Percentiles rank a stretch among this genome's conserved stretches.
Conservation (phyloP, 2,797 vertebrate species). For the Orientallactaga sibirica region DNA sequence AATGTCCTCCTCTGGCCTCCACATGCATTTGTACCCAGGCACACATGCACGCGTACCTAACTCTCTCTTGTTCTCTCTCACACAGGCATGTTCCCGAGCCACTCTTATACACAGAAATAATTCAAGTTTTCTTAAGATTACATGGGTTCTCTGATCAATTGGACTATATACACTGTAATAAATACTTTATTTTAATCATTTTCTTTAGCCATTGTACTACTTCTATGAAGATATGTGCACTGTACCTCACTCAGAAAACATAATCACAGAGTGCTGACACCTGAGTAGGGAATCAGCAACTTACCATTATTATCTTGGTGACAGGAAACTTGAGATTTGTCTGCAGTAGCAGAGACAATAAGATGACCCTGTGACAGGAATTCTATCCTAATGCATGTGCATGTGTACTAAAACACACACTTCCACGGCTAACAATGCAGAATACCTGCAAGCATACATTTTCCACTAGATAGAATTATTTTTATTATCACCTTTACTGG, state of each 20-base stretch:
- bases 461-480: slow-evolving; percentile 57
- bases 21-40: too few relatives aligned
- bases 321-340: slow-evolving; percentile 39
- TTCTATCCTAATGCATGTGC: not conserved
- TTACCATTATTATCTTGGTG: slow-evolving; percentile 53
- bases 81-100: not conserved
- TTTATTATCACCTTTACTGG: slow-evolving; percentile 74
- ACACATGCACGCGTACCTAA: too few relatives aligned
- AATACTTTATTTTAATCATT: slow-evolving; percentile 69
- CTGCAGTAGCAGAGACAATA: not conserved
- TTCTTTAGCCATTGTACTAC: slow-evolving; percentile 18
- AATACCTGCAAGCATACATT: not conserved
- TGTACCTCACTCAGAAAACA: slow-evolving; percentile 52
- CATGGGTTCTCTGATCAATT: not conserved
- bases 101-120: not conserved
- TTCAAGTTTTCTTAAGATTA: not conserved
- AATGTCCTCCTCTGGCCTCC: too few relatives aligned
- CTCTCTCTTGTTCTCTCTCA: too few relatives aligned
- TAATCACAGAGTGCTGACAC: slow-evolving; percentile 33
- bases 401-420: slow-evolving; percentile 9
- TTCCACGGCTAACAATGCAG: not conserved
- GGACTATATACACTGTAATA: not conserved
- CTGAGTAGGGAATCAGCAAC: slow-evolving; percentile 53
- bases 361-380: not conserved
- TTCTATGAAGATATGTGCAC: slow-evolving; percentile 36